Percentiles rank a stretch among this genome's conserved stretches.
Conservation (phyloP, 2,888 invertebrate genomes). For the Julus scanicus region DNA sequence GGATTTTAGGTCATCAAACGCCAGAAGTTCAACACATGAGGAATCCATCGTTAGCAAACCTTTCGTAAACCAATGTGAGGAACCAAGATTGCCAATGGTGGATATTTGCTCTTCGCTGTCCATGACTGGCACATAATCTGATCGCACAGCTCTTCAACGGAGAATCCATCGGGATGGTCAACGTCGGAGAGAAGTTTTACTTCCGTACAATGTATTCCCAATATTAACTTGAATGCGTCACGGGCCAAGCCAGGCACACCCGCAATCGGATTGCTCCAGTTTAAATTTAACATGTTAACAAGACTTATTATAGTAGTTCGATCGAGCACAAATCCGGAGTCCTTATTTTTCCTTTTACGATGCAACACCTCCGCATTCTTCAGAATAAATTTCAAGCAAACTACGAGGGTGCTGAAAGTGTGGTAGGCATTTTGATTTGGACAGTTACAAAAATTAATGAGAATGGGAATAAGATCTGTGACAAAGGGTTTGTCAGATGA, state of each 20-base stretch:
- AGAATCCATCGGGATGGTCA: not conserved
- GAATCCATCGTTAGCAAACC: not conserved
- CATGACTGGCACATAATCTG: conserved; percentile 38
- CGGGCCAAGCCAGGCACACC: conserved; percentile 33
- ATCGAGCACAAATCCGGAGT: not conserved
- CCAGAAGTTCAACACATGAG: not conserved
- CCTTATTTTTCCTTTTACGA: not conserved
- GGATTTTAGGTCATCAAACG: not conserved
- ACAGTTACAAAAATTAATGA: conserved; percentile 40
- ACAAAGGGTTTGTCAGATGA: conserved; percentile 12
- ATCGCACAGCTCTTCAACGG: not conserved
- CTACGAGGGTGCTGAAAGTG: conserved; percentile 35
- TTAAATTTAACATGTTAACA: not conserved
- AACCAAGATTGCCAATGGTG: conserved; percentile 49
- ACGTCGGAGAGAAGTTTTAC: not conserved
- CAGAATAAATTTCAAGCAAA: conserved; percentile 47
- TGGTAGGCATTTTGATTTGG: conserved; percentile 34
- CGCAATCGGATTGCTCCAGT: conserved; percentile 44
- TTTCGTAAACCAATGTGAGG: conserved; percentile 36
- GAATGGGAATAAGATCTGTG: not conserved
- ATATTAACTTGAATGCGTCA: not conserved
- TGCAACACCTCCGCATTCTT: not conserved
- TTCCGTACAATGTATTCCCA: conserved; percentile 47
- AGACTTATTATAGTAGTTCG: not conserved
- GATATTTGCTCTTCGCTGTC: conserved; percentile 55